These are phyloP conservation scores for Ridgeia piscesae DNA, from an alignment of 1,140 invertebrate genomes.

Conservation along the genomic window DNA sequence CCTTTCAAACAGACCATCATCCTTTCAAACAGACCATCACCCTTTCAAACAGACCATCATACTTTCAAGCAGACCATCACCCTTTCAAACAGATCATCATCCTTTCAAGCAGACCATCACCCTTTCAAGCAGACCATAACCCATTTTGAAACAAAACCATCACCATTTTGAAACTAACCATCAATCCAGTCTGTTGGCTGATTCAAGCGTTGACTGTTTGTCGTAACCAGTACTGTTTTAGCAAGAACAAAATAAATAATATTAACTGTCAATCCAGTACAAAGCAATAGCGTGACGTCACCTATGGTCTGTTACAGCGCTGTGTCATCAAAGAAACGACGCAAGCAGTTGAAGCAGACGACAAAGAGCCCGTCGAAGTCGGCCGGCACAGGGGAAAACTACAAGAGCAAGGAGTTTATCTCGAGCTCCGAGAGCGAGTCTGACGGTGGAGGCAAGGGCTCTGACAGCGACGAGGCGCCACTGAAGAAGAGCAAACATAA, in stretches of 20 bases:
- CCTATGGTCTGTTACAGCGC: slow-evolving; percentile 24
- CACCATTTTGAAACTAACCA: too few relatives aligned
- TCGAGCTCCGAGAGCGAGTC: slow-evolving; percentile 27
- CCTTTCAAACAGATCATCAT: too few relatives aligned
- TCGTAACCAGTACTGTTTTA: neutral
- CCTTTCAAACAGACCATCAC: too few relatives aligned
- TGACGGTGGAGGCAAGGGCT: neutral
- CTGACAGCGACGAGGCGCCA: slow-evolving; percentile 1
- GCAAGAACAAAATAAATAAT: neutral
- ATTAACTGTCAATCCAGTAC: neutral
- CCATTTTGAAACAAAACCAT: too few relatives aligned
- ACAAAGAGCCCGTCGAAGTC: neutral
- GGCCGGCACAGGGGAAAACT: slow-evolving; percentile 37
- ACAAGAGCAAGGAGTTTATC: slow-evolving; percentile 91
- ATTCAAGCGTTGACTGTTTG: neutral
- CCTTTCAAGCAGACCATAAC: too few relatives aligned
- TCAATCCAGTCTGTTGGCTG: too few relatives aligned
- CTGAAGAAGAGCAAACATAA: neutral
- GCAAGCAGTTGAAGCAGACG: slow-evolving; percentile 39
- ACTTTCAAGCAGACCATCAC: too few relatives aligned
- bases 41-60: too few relatives aligned
- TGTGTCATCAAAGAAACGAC: slow-evolving; percentile 60
- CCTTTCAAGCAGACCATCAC: too few relatives aligned
- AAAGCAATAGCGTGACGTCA: neutral
- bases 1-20: too few relatives aligned